These are phyloP conservation scores for Aulostomus chinensis DNA, from an alignment of 2,797 vertebrate species.

Conservation along the genomic window DNA sequence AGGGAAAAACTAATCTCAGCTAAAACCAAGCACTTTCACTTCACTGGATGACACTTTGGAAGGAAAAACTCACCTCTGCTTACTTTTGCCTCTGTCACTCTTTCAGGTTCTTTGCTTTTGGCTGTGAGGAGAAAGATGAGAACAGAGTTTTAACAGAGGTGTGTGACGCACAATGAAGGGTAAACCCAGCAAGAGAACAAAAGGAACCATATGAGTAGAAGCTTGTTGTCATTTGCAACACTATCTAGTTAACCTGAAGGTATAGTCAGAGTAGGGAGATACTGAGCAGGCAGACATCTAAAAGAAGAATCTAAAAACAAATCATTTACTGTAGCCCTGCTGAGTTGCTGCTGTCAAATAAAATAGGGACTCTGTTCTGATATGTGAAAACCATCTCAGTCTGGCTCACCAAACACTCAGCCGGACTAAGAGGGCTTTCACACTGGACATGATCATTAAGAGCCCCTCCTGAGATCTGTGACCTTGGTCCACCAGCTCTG, in stretches of 20 bases:
- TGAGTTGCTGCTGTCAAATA: background rate
- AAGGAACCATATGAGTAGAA: too few species aligned
- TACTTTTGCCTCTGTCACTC: slow-evolving; percentile 84
- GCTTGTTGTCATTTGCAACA: background rate
- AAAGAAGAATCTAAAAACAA: background rate
- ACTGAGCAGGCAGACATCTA: background rate
- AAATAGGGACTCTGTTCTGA: slow-evolving; percentile 10
- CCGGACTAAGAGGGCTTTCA: slow-evolving; percentile 20
- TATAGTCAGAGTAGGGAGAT: slow-evolving; percentile 7
- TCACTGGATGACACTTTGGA: too few species aligned
- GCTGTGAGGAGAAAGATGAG: slow-evolving; percentile 78
- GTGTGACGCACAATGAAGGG: slow-evolving; percentile 30
- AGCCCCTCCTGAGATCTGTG: slow-evolving; percentile 4
- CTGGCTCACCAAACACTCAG: background rate
- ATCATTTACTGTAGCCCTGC: background rate
- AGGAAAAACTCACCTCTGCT: slow-evolving; percentile 84
- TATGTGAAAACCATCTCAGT: slow-evolving; percentile 22
- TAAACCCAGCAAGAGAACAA: too few species aligned
- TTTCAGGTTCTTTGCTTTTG: slow-evolving; percentile 95
- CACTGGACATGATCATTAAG: background rate
- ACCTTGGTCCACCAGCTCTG: slow-evolving; percentile 15
- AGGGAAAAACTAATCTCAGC: too few species aligned
- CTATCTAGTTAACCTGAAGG: slow-evolving; percentile 22
- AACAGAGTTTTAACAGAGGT: slow-evolving; percentile 34
- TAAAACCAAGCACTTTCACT: too few species aligned